phyloP scores from a whole-genome alignment of 2,888 invertebrate genomes.

The Rhabditoides inermis region DNA sequence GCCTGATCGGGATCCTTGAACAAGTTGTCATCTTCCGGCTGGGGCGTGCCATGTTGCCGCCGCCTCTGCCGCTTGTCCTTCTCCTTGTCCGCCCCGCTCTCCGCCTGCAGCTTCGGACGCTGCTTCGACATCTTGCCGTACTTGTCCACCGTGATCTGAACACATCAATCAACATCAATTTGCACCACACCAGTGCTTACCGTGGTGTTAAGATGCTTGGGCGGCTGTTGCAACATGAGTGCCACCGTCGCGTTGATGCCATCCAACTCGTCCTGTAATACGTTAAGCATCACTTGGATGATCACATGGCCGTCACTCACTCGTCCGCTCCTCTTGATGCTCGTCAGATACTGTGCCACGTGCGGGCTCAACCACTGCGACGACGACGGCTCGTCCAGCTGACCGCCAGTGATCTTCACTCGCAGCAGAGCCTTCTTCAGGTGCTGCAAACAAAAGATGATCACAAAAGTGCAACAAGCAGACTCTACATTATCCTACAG shows the following conservation, averaged over 20 bases:
- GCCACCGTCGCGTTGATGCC: constrained; percentile 14
- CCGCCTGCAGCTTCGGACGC: constrained; percentile 4
- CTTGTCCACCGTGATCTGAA: too few relatives aligned
- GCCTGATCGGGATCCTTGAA: too few relatives aligned
- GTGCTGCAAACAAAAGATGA: constrained; percentile 64
- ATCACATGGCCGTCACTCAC: too few relatives aligned
- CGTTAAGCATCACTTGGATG: too few relatives aligned
- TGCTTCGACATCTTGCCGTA: too few relatives aligned
- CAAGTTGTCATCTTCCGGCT: too few relatives aligned
- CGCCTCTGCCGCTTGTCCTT: constrained; percentile 8
- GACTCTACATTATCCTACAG: neutral
- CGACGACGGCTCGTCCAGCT: constrained; percentile 79
- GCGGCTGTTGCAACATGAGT: constrained; percentile 6
- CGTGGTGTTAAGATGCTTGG: neutral
- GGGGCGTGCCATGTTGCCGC: too few relatives aligned
- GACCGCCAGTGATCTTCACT: constrained; percentile 80
- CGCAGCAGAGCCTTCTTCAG: constrained; percentile 78
- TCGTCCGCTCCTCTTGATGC: too few relatives aligned
- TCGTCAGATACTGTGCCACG: too few relatives aligned
- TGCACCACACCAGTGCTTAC: too few relatives aligned
- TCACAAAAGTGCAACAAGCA: neutral
- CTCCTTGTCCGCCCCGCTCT: constrained; percentile 5
- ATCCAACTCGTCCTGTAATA: constrained; percentile 54
- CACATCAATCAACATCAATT: too few relatives aligned
- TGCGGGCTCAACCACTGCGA: too few relatives aligned